These are phyloP conservation scores for Linnaemya vulpina DNA, from an alignment of 2,888 invertebrate species.

Conservation along the genomic window DNA sequence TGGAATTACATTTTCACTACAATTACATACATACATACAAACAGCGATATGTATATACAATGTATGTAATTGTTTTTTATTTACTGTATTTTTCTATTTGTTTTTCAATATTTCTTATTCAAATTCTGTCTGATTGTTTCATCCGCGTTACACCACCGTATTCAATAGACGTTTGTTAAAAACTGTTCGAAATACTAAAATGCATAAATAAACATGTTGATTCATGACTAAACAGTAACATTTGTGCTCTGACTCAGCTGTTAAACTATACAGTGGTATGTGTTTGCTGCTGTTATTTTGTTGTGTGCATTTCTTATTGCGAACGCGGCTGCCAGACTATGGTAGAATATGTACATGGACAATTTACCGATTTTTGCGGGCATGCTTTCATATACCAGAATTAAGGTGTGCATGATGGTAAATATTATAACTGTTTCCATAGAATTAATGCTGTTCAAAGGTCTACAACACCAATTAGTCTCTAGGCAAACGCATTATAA, in stretches of 20 bases:
- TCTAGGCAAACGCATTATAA: too few relatives aligned
- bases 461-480: too few relatives aligned
- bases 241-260: constrained; percentile 49
- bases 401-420: too few relatives aligned
- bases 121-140: background rate
- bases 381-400: too few relatives aligned
- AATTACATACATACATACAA: background rate
- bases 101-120: constrained; percentile 30
- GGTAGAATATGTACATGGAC: too few relatives aligned
- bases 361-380: too few relatives aligned
- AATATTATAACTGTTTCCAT: too few relatives aligned
- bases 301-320: constrained; percentile 11
- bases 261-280: constrained; percentile 40
- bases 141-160: constrained; percentile 65
- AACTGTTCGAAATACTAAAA: constrained; percentile 68
- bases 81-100: constrained; percentile 7
- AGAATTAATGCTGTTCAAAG: too few relatives aligned
- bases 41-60: too few relatives aligned
- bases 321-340: background rate
- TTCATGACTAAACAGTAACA: constrained; percentile 60
- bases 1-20: background rate
- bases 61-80: background rate
- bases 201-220: too few relatives aligned
- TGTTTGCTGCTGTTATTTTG: constrained; percentile 21
- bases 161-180: constrained; percentile 63